phyloP scores from a whole-genome alignment of 1,140 invertebrate genomes.

The Cherax quadricarinatus region DNA sequence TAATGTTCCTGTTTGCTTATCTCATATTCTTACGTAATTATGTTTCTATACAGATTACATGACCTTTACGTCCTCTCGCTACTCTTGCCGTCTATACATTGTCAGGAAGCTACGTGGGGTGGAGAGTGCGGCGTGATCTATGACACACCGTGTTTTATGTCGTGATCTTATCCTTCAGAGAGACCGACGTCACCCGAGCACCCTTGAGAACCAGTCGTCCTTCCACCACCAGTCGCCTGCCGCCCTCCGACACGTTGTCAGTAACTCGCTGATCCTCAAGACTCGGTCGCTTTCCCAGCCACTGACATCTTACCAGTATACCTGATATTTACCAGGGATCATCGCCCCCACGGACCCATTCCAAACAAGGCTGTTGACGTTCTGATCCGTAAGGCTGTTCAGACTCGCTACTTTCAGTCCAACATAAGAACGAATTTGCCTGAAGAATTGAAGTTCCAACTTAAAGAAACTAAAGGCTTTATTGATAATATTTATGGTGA shows the following conservation, averaged over 20 bases:
- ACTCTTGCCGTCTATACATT: background rate
- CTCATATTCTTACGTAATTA: too few relatives aligned
- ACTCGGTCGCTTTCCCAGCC: background rate
- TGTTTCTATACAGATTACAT: too few relatives aligned
- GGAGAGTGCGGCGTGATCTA: background rate
- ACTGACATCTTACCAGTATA: background rate
- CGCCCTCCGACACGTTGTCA: background rate
- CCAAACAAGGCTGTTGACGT: too few relatives aligned
- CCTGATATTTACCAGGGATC: too few relatives aligned
- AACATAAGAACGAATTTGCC: too few relatives aligned
- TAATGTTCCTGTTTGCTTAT: too few relatives aligned
- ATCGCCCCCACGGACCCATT: too few relatives aligned
- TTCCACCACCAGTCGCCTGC: background rate
- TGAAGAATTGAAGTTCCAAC: too few relatives aligned
- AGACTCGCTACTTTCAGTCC: too few relatives aligned
- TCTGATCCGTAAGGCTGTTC: too few relatives aligned
- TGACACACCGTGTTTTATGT: conserved; percentile 13
- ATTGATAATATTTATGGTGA: too few relatives aligned
- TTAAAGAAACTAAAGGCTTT: too few relatives aligned
- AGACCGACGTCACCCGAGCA: background rate
- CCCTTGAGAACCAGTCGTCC: background rate
- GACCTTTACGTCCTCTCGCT: background rate
- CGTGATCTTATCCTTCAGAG: conserved; percentile 25
- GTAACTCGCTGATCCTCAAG: conserved; percentile 7
- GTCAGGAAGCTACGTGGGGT: background rate